Base-by-base conservation (phyloP, 2,797 vertebrate species). In the Lagodon rhomboides region DNA sequence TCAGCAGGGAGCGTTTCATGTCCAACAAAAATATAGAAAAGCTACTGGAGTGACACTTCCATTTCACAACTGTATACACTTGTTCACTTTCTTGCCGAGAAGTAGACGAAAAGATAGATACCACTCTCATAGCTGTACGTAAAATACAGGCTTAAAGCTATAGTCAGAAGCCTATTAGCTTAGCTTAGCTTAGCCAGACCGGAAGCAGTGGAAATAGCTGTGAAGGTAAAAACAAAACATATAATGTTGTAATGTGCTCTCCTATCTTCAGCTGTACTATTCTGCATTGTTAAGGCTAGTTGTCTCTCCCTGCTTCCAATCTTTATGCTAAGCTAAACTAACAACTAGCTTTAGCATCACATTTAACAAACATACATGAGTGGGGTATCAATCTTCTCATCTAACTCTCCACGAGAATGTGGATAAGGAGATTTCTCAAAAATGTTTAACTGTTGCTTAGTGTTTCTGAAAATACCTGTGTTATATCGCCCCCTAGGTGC, bases 401-500 rank as follows among this genome's bases (percentile, higher is more conserved):
- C 12, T 1, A n/a, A 34, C 34, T 34, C 34, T 34, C 7, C 34
- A 34, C 34, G 9, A 34, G 8, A 34, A 34, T 9, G 34, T 34
- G 34, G 8, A 34, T 34, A 7, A 34, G 34, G 34, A 34, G 34
- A 34, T 34, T 9, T 34, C 34, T 34, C 7, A 34, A 34, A 34
- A 34, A 34, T 9, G 34, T 2, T 34, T 34, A 34, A 9, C 34
- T 1, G 9, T 9, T 34, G 34, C 34, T 34, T 62, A 3, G 9
- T 44, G 53, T 23, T 82, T 2, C 54, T 65, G 6, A 23, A 41
- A 25, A 47, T 4, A 41, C 10, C 11, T 63, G 44, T 76, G 0
- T 38, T 23, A 9, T 58, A 25, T 56, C 3, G 20, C 41, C 75
- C 73, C n/a, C 60, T 38, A 99, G 98, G 94, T 99, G 77, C 93